Base-by-base conservation (phyloP, 1,140 invertebrate species). In the Tetragonula clypearis region DNA sequence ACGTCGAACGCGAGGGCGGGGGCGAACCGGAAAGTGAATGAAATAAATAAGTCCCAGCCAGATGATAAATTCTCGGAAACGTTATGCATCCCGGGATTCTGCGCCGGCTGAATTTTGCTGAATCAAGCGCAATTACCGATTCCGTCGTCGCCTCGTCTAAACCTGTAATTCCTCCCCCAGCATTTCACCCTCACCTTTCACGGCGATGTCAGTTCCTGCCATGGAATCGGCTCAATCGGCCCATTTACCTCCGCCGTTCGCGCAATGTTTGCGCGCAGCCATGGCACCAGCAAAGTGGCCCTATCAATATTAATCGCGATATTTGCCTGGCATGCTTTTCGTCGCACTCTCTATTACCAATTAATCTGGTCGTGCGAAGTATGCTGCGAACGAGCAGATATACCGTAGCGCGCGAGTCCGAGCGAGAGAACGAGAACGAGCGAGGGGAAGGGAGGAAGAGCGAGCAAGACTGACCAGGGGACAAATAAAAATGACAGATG, bases 301-400 rank as follows among this genome's bases (percentile, higher is more conserved):
- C 92, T 93, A 93, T 93, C 93, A 93, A 93, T 93, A 92, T 93
- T 92, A 93, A 93, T 93, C 87, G 92, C 91, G 86, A 93, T 93
- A 93, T 93, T 93, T 92, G 92, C 87, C 90, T 69, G 87, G 89
- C 91, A 87, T 90, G 87, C 78, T 88, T 88, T 88, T 86, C 85
- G 90, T 88, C 89, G 87, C 88, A 90, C 92, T 92, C 91, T 94
- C 93, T 94, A 94, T 93, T 94, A 94, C 93, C 94, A 95, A 95
- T 95, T 95, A 95, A 95, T 95, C 92, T 92, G 93, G 94, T 95
- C 94, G 94, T 94, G 93, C 93, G 93, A 95, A 94, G 93, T 94
- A 94, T 93, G 93, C 93, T 92, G 91, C 87, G 89, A 92, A 90
- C 90, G 89, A 83, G 88, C 91, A 91, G 92, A 92, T 92, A 93